Conservation (phyloP, 2,113 vertebrate species). For the Leptobrachium ailaonicum region DNA sequence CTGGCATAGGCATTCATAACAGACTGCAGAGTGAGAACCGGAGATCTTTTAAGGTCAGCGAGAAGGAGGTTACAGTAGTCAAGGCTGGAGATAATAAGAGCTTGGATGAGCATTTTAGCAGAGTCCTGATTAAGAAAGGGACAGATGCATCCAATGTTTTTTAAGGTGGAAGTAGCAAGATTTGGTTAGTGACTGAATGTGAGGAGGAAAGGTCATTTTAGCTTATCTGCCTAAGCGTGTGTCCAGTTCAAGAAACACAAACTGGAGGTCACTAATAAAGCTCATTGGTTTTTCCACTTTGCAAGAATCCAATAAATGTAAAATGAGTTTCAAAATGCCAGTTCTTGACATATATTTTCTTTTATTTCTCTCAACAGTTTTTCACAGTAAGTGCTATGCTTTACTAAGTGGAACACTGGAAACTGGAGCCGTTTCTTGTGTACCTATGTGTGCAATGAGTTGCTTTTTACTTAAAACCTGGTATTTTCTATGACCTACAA, state of each 20-base stretch:
- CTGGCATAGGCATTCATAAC: too few species aligned
- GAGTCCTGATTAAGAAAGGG: too few species aligned
- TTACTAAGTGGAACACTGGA: background rate
- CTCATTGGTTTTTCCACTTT: slow-evolving; percentile 30
- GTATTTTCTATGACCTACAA: too few species aligned
- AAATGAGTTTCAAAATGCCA: slow-evolving; percentile 36
- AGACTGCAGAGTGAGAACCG: too few species aligned
- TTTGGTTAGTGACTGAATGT: too few species aligned
- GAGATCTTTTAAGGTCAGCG: too few species aligned
- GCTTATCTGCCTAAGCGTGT: slow-evolving; percentile 13
- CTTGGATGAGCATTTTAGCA: too few species aligned
- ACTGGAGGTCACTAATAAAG: slow-evolving; percentile 45
- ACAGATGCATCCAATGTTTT: too few species aligned
- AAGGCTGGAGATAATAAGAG: too few species aligned
- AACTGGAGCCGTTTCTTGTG: background rate
- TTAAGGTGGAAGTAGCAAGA: too few species aligned
- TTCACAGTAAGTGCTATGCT: slow-evolving; percentile 10
- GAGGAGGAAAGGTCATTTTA: background rate
- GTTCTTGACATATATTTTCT: slow-evolving; percentile 25
- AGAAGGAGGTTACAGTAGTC: too few species aligned
- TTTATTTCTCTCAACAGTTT: slow-evolving; percentile 35
- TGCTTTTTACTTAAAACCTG: background rate
- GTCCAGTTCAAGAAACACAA: slow-evolving; percentile 32
- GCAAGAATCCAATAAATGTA: slow-evolving; percentile 44
- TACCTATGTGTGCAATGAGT: slow-evolving; percentile 7